phyloP scores from a whole-genome alignment of 2,113 vertebrate genomes.

The Gobio gobio region DNA sequence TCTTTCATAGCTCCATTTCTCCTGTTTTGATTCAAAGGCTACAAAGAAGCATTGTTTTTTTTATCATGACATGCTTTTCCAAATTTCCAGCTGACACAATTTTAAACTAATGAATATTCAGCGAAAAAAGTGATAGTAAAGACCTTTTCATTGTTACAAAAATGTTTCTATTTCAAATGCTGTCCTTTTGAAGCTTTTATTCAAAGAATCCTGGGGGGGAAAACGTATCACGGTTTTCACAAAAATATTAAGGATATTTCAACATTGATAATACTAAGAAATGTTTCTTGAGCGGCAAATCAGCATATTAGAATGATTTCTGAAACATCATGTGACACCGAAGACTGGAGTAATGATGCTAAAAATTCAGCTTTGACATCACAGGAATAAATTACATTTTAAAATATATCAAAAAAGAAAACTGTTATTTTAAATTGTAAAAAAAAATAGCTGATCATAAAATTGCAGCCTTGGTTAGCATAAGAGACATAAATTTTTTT shows the following conservation, averaged over 20 bases:
- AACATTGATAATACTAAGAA: neutral
- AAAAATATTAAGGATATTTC: neutral
- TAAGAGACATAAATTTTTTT: too few species aligned
- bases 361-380: too few species aligned
- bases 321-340: neutral
- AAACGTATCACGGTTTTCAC: neutral
- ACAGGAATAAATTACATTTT: too few species aligned
- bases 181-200: neutral
- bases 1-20: conserved; percentile 39
- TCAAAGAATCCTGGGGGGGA: neutral
- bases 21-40: neutral
- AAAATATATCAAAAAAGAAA: too few species aligned
- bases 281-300: neutral
- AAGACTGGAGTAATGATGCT: too few species aligned
- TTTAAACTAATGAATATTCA: too few species aligned
- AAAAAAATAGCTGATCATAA: neutral
- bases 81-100: neutral
- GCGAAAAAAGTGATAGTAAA: neutral
- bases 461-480: neutral
- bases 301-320: neutral
- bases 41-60: neutral
- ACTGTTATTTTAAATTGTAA: neutral
- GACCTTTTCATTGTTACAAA: neutral
- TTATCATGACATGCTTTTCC: neutral
- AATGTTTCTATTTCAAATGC: neutral